Evolutionary conservation across 2,888 invertebrate genomes (phyloP), one percentile per base, ranked within the genome.

Genomic region (Parapristionchus giblindavisi): DNA sequence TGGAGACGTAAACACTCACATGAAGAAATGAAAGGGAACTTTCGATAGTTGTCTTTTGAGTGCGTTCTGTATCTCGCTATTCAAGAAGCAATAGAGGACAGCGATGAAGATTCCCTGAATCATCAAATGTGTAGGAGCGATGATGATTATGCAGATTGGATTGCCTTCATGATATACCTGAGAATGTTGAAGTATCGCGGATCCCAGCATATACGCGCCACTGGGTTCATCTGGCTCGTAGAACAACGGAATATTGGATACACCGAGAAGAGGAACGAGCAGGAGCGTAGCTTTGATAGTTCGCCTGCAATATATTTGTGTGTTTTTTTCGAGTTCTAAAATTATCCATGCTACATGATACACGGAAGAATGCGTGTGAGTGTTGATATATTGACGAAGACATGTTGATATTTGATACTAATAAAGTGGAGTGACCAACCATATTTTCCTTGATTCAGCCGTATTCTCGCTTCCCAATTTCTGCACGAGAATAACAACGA

Each of bases 231-330:
- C 80, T 0, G 90, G 90, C 78, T 90, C 90, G 77, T 89, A 88
- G 76, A 91, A 88, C 77, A 91, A 90, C 4, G 91, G 85, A 48
- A 91, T 85, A 82, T 91, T 91, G 2, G 91, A 91, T 75, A 91
- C 88, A 21, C 91, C 91, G 29, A 91, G 87, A 29, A 91, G 85
- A 1, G 91, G 91, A 74, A 91, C 90, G 21, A 91, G 85, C 11
- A 91, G 88, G 0, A 90, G 87, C 0, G 91, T 91, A 0, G 91
- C 91, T 84, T 91, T 91, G 56, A 91, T 90, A 21, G 90, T 89
- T 83, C 89, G 88, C 86, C 90, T 89, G 72, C 36, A 83, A 72
- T n/a, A 29, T n/a, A 32, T 58, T 51, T n/a, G 1, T 1, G 48
- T 75, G 17, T 17, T 36, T 43, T 38, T 40, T 63, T 32, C 29